Percentiles rank a stretch among this genome's conserved stretches.
These are phyloP conservation scores for Scytalopus superciliaris DNA, from an alignment of 2,113 vertebrate species.

Conservation along the genomic window DNA sequence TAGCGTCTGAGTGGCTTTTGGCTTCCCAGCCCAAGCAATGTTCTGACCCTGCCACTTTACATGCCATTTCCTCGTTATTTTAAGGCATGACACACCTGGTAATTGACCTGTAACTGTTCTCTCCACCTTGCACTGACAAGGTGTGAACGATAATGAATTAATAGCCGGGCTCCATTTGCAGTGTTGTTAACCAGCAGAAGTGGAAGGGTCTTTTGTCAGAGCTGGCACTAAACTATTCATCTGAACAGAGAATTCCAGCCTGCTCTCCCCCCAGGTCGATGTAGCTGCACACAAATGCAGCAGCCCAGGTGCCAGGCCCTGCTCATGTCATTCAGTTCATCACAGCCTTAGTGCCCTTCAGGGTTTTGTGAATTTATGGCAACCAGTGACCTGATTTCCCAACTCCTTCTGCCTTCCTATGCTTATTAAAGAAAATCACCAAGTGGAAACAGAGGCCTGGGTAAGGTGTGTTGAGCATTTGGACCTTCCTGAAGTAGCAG, in stretches of 20 bases:
- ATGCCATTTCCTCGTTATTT: background rate
- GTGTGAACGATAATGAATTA: background rate
- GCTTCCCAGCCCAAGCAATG: background rate
- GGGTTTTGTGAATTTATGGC: background rate
- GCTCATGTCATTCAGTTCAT: accelerated
- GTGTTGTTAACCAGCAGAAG: background rate
- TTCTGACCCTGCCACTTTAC: background rate
- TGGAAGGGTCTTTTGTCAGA: background rate
- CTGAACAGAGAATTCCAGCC: background rate
- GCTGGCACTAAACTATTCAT: background rate
- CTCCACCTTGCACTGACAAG: background rate
- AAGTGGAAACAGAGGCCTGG: background rate
- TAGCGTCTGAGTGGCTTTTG: background rate
- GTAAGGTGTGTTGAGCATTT: background rate
- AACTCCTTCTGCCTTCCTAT: background rate
- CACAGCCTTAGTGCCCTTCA: background rate
- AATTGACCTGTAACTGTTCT: background rate
- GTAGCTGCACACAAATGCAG: background rate
- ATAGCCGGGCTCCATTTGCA: background rate
- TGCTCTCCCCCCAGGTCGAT: accelerated
- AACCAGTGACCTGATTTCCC: background rate
- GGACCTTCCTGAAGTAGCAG: background rate
- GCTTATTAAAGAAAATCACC: background rate
- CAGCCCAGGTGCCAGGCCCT: background rate
- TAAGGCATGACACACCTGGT: background rate